Percentiles rank a stretch among this genome's conserved stretches.
Evolutionary conservation across 2,888 invertebrate species (phyloP).

Genomic region (Lycaena phlaeas): DNA sequence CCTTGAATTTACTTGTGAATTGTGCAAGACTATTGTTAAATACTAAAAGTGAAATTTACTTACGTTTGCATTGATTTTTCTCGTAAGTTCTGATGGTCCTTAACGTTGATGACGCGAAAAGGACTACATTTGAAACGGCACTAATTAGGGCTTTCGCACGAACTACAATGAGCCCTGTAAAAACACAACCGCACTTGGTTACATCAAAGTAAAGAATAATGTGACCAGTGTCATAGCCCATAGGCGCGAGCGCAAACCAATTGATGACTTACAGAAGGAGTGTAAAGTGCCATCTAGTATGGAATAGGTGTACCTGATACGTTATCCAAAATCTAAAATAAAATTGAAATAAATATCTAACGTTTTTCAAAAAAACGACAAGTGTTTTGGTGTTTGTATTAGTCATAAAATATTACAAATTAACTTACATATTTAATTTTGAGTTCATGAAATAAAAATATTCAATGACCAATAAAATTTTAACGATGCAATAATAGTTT

Average conservation of each 20-base stretch:
- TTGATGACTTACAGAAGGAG: neutral
- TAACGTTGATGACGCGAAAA: conserved; percentile 45
- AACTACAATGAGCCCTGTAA: conserved; percentile 68
- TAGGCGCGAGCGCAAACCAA: conserved; percentile 18
- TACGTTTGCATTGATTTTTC: conserved; percentile 67
- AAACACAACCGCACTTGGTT: conserved; percentile 58
- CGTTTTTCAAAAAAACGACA: too few relatives aligned
- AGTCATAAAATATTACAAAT: too few relatives aligned
- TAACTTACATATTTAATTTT: too few relatives aligned
- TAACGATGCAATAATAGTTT: too few relatives aligned
- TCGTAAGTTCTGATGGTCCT: conserved; percentile 50
- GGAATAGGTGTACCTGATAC: too few relatives aligned
- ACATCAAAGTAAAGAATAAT: conserved; percentile 57
- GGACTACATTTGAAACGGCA: conserved; percentile 72
- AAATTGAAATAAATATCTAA: too few relatives aligned
- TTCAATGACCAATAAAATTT: too few relatives aligned
- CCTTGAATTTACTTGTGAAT: conserved; percentile 23
- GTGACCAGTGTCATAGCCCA: conserved; percentile 15
- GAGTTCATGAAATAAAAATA: too few relatives aligned
- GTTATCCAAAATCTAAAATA: too few relatives aligned
- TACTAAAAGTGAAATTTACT: conserved; percentile 29
- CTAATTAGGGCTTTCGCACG: conserved; percentile 61
- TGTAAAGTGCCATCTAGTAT: neutral
- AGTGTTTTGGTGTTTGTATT: too few relatives aligned
- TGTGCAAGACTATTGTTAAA: conserved; percentile 36